phyloP scores from a whole-genome alignment of 2,797 vertebrate genomes.

The Micromesistius poutassou region DNA sequence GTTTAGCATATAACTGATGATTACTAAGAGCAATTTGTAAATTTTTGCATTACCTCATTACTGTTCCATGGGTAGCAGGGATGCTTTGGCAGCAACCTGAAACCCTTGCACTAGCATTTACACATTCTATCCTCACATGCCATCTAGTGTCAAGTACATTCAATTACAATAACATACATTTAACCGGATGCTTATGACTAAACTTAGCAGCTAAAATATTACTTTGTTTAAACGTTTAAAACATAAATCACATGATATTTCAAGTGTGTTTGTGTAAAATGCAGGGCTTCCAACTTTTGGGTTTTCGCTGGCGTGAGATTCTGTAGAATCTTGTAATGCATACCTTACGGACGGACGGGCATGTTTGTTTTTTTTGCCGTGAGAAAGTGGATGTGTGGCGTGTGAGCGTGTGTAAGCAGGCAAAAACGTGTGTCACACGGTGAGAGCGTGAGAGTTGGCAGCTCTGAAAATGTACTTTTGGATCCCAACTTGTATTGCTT shows the following conservation, averaged over 20 bases:
- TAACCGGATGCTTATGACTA: background rate
- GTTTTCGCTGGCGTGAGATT: too few relatives aligned
- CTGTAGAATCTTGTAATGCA: too few relatives aligned
- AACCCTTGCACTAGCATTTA: background rate
- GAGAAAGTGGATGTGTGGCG: too few relatives aligned
- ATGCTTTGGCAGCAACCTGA: background rate
- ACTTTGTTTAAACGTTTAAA: background rate
- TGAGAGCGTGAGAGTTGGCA: too few relatives aligned
- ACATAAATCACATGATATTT: background rate
- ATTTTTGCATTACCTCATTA: background rate
- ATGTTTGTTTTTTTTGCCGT: too few relatives aligned
- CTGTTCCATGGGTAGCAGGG: background rate
- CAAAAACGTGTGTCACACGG: too few relatives aligned
- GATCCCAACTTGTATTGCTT: background rate
- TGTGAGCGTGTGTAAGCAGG: too few relatives aligned
- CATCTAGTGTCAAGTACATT: slow-evolving; percentile 61
- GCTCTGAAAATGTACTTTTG: background rate
- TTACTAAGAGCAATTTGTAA: background rate
- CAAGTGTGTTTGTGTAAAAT: slow-evolving; percentile 8
- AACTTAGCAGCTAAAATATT: background rate
- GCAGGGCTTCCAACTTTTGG: too few relatives aligned
- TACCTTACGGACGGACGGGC: too few relatives aligned
- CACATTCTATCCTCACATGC: slow-evolving; percentile 28
- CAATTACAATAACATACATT: slow-evolving; percentile 56
- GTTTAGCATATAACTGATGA: background rate